A percentile compares a stretch with the other conserved stretches of the same genome.
Evolutionary conservation across 2,888 invertebrate genomes (phyloP).

Genomic region (Scaeva pyrastri): DNA sequence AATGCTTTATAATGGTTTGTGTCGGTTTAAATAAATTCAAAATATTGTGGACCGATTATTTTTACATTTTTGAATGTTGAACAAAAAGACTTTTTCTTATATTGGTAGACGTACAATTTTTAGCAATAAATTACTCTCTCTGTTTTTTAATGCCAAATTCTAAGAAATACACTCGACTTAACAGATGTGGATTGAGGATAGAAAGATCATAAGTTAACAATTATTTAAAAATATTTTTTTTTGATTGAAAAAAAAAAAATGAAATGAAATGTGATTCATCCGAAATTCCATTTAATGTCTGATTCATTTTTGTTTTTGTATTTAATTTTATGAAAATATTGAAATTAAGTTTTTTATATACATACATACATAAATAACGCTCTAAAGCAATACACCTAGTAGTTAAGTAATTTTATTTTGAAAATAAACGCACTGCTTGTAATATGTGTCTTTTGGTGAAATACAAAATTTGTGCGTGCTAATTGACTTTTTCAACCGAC

Average conservation of each 20-base stretch:
- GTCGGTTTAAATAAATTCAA: not conserved
- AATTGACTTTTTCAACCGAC: too few relatives aligned
- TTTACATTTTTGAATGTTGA: not conserved
- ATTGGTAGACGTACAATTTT: not conserved
- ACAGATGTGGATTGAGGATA: constrained; percentile 50
- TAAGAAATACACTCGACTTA: constrained; percentile 49
- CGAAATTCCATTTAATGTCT: constrained; percentile 5
- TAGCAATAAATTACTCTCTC: constrained; percentile 58
- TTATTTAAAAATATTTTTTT: constrained; percentile 30
- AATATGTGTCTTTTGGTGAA: too few relatives aligned
- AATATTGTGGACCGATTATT: not conserved
- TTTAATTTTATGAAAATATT: not conserved
- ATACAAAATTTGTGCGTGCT: too few relatives aligned
- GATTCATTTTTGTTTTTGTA: constrained; percentile 16
- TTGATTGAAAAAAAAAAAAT: constrained; percentile 25
- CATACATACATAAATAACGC: too few relatives aligned
- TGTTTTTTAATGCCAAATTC: constrained; percentile 54
- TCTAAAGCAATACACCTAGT: too few relatives aligned
- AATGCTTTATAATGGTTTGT: constrained; percentile 81
- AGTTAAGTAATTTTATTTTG: too few relatives aligned
- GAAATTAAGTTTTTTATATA: too few relatives aligned
- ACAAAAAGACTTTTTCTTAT: not conserved
- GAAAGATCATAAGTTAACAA: constrained; percentile 36
- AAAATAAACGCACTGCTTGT: too few relatives aligned
- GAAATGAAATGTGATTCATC: constrained; percentile 54